Base-by-base conservation (phyloP, 2,113 vertebrate species). In the Zosterops hypoxanthus region DNA sequence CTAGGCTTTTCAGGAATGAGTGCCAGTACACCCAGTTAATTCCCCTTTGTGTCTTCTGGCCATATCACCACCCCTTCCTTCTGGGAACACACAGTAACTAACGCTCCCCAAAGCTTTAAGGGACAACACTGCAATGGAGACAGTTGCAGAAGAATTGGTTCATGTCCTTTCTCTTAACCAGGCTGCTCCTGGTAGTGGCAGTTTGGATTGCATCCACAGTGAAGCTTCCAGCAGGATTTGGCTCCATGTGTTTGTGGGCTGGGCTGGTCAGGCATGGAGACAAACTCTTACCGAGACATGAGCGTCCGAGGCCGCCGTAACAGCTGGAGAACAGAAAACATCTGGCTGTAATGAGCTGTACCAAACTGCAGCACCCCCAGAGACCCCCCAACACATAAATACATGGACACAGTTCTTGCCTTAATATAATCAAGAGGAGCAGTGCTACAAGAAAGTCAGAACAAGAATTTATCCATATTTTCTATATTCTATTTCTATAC, bases 291-390 rank as follows among this genome's bases (percentile, higher is more conserved):
- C 99, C 97, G n/a, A 99, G 97, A 91, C 97, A 99, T 0, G 98
- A 99, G 66, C 98, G 98, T 71, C 99, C 98, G 3, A 99, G 97
- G 88, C 99, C 99, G 91, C 99, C 98, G 0, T 98, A 99, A 85
- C 99, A 99, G 97, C 99, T 99, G 98, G 95, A 97, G 72, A 83
- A 59, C 95, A 97, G 65, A 94, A 13, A 92, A 60, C 24, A 5
- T 26, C 41, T 66, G 55, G 50, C 25, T 96, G 78, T 55, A 92
- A 80, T 2, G 19, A 71, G 66, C 44, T 82, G 57, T 28, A 44
- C 18, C 12, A 52, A 10, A 8, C 52, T 64, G 44, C 81, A 85
- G 64, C 70, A 72, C 57, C 50, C 59, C 47, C 47, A 46, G 25
- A 55, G 28, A 33, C 5, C 13, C 41, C 50, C 20, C 24, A 25